Evolutionary conservation across 2,888 invertebrate species (phyloP).

Genomic region (Clitarchus hookeri): DNA sequence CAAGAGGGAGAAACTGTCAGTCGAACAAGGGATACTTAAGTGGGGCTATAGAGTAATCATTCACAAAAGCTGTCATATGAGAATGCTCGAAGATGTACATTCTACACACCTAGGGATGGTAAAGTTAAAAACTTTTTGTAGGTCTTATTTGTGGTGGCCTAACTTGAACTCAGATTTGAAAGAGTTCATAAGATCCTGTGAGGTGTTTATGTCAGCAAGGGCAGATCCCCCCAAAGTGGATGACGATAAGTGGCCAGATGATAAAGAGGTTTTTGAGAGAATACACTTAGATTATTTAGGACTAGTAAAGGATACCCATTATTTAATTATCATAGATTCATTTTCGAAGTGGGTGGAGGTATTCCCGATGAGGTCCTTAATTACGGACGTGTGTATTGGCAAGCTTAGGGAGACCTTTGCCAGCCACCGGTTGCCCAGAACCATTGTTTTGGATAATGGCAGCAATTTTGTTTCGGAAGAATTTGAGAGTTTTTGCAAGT

Average conservation of each 20-base stretch:
- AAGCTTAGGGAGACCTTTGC: neutral
- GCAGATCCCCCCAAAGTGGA: neutral
- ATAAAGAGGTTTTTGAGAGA: neutral
- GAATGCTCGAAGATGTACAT: neutral
- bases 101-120: neutral
- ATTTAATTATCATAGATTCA: too few species aligned
- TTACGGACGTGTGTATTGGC: neutral
- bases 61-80: neutral
- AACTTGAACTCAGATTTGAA: too few species aligned
- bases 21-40: neutral
- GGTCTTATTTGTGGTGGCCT: too few species aligned
- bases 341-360: too few species aligned
- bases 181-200: too few species aligned
- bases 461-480: neutral
- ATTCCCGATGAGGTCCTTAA: neutral
- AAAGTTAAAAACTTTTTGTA: neutral
- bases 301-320: too few species aligned
- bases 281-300: too few species aligned
- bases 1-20: neutral
- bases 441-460: neutral
- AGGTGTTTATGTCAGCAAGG: too few species aligned
- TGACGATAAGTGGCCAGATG: neutral
- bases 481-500: neutral
- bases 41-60: conserved; percentile 5
- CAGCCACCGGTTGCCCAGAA: neutral